Evolutionary conservation across 2,113 vertebrate genomes (phyloP).

Genomic region (Siniperca chuatsi): DNA sequence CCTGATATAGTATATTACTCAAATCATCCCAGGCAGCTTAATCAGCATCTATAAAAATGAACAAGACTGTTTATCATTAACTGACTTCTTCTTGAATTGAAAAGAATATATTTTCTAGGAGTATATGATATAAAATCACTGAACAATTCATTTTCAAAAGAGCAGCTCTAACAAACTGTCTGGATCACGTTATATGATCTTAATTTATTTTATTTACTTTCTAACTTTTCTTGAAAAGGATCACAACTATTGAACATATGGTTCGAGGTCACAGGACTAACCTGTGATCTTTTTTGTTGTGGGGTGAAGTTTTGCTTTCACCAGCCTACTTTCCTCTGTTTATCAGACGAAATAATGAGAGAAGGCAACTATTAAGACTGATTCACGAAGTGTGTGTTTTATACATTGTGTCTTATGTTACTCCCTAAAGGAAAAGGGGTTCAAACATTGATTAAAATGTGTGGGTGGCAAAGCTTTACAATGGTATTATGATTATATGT

Average conservation of each 20-base stretch:
- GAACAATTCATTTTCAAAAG: slow-evolving; percentile 14
- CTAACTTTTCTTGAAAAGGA: neutral
- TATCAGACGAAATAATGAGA: slow-evolving; percentile 16
- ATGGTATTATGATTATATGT: slow-evolving; percentile 40
- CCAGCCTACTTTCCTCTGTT: slow-evolving; percentile 26
- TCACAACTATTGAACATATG: neutral
- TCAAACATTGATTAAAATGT: slow-evolving; percentile 33
- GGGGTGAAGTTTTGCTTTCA: slow-evolving; percentile 39
- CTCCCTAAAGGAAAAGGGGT: slow-evolving; percentile 18
- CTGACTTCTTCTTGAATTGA: neutral
- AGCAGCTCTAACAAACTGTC: slow-evolving; percentile 30
- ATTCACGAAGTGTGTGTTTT: slow-evolving; percentile 34
- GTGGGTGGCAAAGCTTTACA: slow-evolving; percentile 70
- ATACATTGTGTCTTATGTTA: slow-evolving; percentile 56
- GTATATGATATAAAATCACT: neutral
- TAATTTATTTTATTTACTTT: neutral
- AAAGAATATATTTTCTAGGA: neutral
- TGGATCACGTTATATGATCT: neutral
- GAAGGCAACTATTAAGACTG: slow-evolving; percentile 27
- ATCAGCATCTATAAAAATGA: neutral
- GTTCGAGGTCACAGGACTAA: neutral
- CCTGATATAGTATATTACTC: neutral
- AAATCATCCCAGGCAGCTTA: neutral
- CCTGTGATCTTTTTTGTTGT: slow-evolving; percentile 10
- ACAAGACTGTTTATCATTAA: slow-evolving; percentile 5